Evolutionary conservation across 2,888 invertebrate species (phyloP).

Genomic region (Drosophila austrosaltans): DNA sequence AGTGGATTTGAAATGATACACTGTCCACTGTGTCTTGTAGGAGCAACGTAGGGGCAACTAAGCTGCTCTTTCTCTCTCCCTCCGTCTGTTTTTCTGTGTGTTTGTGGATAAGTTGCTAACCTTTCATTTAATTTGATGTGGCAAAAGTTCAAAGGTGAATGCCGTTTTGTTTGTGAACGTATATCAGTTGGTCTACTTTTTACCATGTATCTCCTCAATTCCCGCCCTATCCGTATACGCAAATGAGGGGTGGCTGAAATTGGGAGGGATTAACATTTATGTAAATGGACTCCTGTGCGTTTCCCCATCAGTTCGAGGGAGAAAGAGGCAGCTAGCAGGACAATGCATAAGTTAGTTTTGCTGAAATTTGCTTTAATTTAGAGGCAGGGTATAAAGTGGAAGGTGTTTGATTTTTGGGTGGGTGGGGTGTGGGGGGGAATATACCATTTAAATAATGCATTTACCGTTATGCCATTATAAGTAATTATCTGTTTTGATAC

Average conservation of each 20-base stretch:
- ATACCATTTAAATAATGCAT: conserved; percentile 56
- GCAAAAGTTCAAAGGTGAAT: conserved; percentile 70
- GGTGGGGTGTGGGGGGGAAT: not conserved
- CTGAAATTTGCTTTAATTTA: conserved; percentile 60
- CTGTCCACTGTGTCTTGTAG: not conserved
- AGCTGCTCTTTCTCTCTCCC: not conserved
- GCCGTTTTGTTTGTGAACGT: conserved; percentile 10
- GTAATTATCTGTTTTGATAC: conserved; percentile 57
- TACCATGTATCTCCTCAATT: not conserved
- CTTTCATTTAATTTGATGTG: conserved; percentile 71
- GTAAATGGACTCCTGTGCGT: conserved; percentile 63
- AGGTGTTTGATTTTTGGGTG: not conserved
- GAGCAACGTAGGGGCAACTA: too few species aligned
- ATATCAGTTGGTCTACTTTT: conserved; percentile 6
- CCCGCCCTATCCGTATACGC: conserved; percentile 7
- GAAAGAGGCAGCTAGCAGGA: conserved; percentile 8
- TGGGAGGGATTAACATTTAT: conserved; percentile 60
- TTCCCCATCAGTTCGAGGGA: conserved; percentile 11
- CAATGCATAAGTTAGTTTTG: conserved; percentile 46
- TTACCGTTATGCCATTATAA: conserved; percentile 58
- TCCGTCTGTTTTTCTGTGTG: conserved; percentile 1
- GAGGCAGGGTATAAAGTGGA: not conserved
- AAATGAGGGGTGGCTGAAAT: conserved; percentile 24
- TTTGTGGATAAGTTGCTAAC: conserved; percentile 47
- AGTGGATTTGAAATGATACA: not conserved